Percentiles rank a stretch among this genome's conserved stretches.
Conservation (phyloP, 2,113 vertebrate species). For the Willisornis vidua region DNA sequence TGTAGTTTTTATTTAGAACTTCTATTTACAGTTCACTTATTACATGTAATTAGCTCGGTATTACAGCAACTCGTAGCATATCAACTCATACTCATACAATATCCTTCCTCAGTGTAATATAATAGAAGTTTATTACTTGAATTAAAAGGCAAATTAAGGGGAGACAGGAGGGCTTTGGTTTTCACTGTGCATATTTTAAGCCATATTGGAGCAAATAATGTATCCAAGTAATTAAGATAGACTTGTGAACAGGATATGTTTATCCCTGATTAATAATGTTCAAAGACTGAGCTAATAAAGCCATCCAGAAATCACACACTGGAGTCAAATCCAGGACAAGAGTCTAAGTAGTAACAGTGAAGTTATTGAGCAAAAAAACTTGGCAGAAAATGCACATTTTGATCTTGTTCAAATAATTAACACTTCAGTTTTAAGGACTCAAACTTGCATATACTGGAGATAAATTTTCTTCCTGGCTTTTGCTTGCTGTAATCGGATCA, state of each 20-base stretch:
- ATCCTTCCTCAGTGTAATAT: neutral
- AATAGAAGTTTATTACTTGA: neutral
- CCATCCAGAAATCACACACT: neutral
- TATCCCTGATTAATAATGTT: neutral
- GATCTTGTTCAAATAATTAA: constrained; percentile 53
- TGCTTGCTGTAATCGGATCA: constrained; percentile 12
- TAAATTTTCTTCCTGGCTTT: constrained; percentile 45
- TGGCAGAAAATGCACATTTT: neutral
- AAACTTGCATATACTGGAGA: neutral
- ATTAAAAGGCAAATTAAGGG: neutral
- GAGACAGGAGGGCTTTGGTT: neutral
- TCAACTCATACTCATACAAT: neutral
- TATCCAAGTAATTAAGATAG: neutral
- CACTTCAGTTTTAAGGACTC: constrained; percentile 23
- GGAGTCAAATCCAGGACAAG: neutral
- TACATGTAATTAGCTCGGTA: neutral
- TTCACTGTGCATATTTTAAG: neutral
- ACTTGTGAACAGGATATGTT: neutral
- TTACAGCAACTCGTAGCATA: neutral
- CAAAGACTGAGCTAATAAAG: neutral
- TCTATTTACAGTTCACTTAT: neutral
- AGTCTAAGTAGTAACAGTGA: neutral
- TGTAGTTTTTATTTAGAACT: neutral
- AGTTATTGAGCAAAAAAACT: neutral
- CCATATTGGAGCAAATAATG: neutral